These are phyloP conservation scores for Selenia dentaria DNA, from an alignment of 2,888 invertebrate species.

Conservation along the genomic window DNA sequence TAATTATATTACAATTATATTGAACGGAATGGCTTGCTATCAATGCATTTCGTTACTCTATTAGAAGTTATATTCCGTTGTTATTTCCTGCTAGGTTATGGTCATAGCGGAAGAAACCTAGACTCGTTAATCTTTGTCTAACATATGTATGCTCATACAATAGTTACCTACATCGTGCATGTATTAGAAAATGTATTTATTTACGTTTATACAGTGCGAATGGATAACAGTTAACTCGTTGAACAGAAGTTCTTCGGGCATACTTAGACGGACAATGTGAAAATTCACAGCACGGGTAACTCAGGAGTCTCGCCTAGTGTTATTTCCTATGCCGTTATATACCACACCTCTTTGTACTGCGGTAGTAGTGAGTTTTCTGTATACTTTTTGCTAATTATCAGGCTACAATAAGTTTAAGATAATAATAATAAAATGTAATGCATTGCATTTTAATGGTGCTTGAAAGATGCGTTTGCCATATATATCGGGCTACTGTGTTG, in stretches of 20 bases:
- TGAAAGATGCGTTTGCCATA: no score
- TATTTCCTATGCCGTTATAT: constrained; percentile 35
- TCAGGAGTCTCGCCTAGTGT: constrained; percentile 27
- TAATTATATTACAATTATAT: not conserved
- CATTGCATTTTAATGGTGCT: no score
- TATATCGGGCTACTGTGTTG: no score
- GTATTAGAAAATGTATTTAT: no score
- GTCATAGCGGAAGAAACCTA: constrained; percentile 59
- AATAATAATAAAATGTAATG: no score
- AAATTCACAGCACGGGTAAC: constrained; percentile 12
- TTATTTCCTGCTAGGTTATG: constrained; percentile 59
- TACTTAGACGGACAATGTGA: constrained; percentile 14
- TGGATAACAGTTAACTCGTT: not conserved
- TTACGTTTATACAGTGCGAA: no score
- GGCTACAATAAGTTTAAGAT: no score
- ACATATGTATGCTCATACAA: no score
- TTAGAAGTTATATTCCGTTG: constrained; percentile 8
- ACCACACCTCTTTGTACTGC: no score
- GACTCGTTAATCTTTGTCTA: constrained; percentile 20
- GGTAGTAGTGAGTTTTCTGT: no score
- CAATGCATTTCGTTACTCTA: constrained; percentile 6
- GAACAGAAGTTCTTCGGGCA: constrained; percentile 3
- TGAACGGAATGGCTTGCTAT: not conserved
- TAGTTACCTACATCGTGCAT: no score
- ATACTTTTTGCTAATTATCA: no score